Conservation (phyloP, 2,888 invertebrate species). For the Noctua comes region DNA sequence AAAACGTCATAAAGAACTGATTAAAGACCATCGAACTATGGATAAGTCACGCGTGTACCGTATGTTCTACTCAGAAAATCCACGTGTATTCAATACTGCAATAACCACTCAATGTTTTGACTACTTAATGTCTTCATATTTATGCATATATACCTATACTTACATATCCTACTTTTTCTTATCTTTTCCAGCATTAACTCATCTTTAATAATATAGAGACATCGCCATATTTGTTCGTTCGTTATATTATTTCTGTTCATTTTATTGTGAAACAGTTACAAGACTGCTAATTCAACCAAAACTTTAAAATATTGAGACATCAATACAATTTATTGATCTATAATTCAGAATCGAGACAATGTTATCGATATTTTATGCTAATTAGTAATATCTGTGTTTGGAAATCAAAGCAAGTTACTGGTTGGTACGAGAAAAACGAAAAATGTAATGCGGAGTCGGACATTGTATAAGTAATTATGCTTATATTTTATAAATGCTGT, state of each 20-base stretch:
- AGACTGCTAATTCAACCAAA: conserved; percentile 63
- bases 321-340: conserved; percentile 76
- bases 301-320: conserved; percentile 76
- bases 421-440: conserved; percentile 21
- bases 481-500: conserved; percentile 23
- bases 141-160: conserved; percentile 4
- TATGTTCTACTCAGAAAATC: conserved; percentile 25
- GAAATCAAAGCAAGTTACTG: conserved; percentile 60
- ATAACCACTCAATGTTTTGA: conserved; percentile 31
- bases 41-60: conserved; percentile 54
- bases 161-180: not conserved
- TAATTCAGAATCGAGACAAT: conserved; percentile 74
- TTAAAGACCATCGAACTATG: conserved; percentile 63
- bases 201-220: conserved; percentile 33
- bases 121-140: conserved; percentile 30
- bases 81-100: conserved; percentile 45
- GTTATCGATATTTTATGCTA: conserved; percentile 76
- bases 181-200: conserved; percentile 8
- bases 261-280: conserved; percentile 59
- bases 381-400: conserved; percentile 69
- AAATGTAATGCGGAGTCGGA: not conserved
- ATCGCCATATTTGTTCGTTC: conserved; percentile 29
- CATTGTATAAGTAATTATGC: conserved; percentile 3
- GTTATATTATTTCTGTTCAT: conserved; percentile 24
- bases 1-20: conserved; percentile 52